phyloP scores from a whole-genome alignment of 2,113 vertebrate species.

The Grantiella picta region DNA sequence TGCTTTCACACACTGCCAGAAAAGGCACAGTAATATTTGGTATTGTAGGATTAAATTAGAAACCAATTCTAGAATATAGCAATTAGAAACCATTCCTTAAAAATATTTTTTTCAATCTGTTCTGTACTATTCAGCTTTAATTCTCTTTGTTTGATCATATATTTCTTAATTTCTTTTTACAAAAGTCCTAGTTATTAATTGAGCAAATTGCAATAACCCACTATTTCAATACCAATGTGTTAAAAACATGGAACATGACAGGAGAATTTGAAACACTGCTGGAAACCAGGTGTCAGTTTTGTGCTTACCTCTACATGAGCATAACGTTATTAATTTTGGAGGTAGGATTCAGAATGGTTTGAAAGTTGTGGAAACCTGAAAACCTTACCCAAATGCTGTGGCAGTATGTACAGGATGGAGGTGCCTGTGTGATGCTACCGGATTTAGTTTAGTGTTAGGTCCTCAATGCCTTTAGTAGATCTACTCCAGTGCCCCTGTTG shows the following conservation, averaged over 20 bases:
- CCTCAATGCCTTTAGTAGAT: neutral
- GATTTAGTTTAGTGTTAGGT: neutral
- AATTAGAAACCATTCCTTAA: neutral
- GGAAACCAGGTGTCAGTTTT: neutral
- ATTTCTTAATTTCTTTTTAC: neutral
- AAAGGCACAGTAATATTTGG: neutral
- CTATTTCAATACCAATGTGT: neutral
- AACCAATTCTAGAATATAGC: neutral
- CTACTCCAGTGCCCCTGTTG: neutral
- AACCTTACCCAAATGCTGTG: neutral
- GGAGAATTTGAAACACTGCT: neutral
- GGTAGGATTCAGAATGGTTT: neutral
- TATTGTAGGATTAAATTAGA: neutral
- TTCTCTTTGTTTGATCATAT: neutral
- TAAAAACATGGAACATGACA: rapidly evolving
- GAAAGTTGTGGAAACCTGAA: neutral
- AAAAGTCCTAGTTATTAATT: neutral
- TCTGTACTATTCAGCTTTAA: neutral
- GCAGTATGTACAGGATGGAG: neutral
- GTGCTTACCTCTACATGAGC: rapidly evolving
- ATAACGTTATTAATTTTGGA: neutral
- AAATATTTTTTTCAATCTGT: neutral
- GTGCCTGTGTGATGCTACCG: neutral
- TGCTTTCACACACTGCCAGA: neutral
- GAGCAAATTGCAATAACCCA: neutral